phyloP scores from a whole-genome alignment of 2,113 vertebrate genomes.

The Lathamus discolor region DNA sequence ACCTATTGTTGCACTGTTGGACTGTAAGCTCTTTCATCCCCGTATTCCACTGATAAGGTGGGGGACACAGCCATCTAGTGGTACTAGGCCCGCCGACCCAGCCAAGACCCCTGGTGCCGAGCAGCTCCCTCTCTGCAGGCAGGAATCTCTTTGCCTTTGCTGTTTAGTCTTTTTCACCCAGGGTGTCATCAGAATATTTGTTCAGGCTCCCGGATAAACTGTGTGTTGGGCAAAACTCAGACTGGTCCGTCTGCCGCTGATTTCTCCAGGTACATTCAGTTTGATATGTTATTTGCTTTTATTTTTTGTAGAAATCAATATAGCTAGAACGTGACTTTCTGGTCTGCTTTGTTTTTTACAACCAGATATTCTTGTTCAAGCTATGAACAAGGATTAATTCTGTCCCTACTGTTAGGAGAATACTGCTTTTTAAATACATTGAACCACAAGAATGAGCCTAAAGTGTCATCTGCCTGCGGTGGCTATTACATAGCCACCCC shows the following conservation, averaged over 20 bases:
- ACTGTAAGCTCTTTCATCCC: neutral
- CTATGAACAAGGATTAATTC: neutral
- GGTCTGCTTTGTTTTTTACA: neutral
- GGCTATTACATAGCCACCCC: neutral
- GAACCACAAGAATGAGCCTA: neutral
- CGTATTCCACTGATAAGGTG: neutral
- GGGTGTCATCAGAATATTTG: rapidly evolving
- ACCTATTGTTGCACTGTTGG: neutral
- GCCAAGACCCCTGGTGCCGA: neutral
- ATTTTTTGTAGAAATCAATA: neutral
- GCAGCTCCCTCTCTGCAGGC: neutral
- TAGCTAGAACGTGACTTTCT: neutral
- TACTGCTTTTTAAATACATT: rapidly evolving
- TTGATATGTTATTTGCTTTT: neutral
- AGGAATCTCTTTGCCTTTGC: neutral
- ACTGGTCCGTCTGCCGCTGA: rapidly evolving
- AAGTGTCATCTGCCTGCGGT: neutral
- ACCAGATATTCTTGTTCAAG: neutral
- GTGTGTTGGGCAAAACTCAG: rapidly evolving
- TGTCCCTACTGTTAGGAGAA: neutral
- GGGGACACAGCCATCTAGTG: neutral
- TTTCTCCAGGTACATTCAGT: neutral
- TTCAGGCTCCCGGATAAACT: neutral
- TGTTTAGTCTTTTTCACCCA: neutral
- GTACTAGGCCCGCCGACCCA: neutral